Conservation (phyloP, 2,113 vertebrate species). For the Pampusana beccarii region DNA sequence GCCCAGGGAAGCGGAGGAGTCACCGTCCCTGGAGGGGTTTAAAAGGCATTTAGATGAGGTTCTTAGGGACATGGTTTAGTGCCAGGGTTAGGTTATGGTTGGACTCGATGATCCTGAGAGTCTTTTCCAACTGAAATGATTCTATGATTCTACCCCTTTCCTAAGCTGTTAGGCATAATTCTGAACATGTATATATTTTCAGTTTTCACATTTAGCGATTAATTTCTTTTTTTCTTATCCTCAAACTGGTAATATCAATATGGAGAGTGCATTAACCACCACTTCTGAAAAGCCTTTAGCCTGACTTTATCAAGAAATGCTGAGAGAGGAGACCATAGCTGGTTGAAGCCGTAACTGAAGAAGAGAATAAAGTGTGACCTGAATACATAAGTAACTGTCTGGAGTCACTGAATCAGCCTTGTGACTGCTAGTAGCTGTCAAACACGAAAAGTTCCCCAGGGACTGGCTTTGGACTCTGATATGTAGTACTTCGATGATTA, state of each 20-base stretch:
- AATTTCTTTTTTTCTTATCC: background rate
- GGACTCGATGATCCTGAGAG: too few species aligned
- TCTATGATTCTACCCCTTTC: background rate
- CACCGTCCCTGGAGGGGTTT: too few species aligned
- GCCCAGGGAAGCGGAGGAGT: too few species aligned
- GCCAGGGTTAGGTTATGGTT: too few species aligned
- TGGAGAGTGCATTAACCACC: background rate
- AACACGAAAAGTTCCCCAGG: background rate
- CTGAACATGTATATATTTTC: background rate
- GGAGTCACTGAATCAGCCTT: background rate
- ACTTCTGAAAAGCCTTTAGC: background rate
- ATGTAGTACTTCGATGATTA: background rate
- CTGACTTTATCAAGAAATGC: conserved; percentile 14
- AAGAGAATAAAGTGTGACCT: conserved; percentile 33
- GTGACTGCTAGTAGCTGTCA: background rate
- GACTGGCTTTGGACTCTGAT: background rate
- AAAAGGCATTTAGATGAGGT: too few species aligned
- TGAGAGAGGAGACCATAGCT: background rate
- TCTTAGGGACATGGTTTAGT: too few species aligned
- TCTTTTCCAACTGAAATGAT: too few species aligned
- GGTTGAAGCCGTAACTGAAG: conserved; percentile 27
- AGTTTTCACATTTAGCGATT: background rate
- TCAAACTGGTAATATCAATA: background rate
- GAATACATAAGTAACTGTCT: conserved; percentile 1
- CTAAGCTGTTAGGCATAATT: background rate